A percentile compares a stretch with the other conserved stretches of the same genome.
Conservation (phyloP, 1,140 invertebrate species). For the Drosophila tsacasi region DNA sequence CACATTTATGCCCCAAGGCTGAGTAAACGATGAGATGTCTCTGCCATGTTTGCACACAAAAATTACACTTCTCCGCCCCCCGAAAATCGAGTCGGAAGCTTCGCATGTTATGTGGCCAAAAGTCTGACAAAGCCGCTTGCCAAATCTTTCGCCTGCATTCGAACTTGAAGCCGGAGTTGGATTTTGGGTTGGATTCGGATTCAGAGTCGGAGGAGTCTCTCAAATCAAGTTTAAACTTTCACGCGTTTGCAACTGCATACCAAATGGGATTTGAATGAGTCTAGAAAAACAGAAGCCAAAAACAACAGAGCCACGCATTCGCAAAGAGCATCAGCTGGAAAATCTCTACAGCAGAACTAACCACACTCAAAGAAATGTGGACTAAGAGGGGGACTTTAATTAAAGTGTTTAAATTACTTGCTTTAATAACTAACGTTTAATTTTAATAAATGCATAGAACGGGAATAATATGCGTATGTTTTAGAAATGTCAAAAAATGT, state of each 20-base stretch:
- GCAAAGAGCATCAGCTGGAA: slow-evolving; percentile 21
- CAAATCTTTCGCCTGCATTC: slow-evolving; percentile 20
- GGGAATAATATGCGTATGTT: too few species aligned
- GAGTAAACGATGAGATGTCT: slow-evolving; percentile 49
- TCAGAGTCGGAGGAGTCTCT: slow-evolving; percentile 23
- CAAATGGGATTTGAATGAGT: slow-evolving; percentile 65
- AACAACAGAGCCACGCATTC: slow-evolving; percentile 39
- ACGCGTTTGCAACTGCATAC: slow-evolving; percentile 71
- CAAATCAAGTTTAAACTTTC: slow-evolving; percentile 76
- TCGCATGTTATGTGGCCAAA: slow-evolving; percentile 50
- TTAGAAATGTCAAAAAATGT: too few species aligned
- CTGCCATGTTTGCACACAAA: slow-evolving; percentile 56
- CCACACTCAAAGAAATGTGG: slow-evolving; percentile 1
- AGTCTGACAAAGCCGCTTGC: slow-evolving; percentile 51
- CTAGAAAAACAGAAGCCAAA: slow-evolving; percentile 20
- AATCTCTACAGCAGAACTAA: slow-evolving; percentile 63
- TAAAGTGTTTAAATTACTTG: too few species aligned
- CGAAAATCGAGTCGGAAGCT: slow-evolving; percentile 17
- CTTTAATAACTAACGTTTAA: too few species aligned
- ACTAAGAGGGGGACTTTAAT: neutral
- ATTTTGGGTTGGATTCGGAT: slow-evolving; percentile 13
- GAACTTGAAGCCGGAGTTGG: slow-evolving; percentile 14
- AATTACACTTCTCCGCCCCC: slow-evolving; percentile 45
- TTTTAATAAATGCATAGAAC: too few species aligned
- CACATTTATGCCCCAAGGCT: slow-evolving; percentile 17